Conservation (phyloP, 2,113 vertebrate species). For the Corythaixoides concolor region DNA sequence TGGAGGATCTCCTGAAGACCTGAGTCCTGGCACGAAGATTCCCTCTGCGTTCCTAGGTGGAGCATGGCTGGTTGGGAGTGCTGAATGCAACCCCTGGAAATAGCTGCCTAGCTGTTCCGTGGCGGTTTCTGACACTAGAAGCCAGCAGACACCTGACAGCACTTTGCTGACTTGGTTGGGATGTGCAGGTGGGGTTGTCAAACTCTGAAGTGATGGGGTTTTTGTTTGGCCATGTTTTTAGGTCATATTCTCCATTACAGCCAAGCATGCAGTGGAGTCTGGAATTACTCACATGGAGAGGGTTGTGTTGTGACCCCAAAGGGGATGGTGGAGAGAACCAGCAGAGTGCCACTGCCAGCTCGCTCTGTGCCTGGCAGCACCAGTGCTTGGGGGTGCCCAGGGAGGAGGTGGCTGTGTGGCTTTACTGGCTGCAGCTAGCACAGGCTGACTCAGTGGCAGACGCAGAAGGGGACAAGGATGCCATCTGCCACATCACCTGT, state of each 20-base stretch:
- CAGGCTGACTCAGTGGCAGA: not conserved
- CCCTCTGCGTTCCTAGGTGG: not conserved
- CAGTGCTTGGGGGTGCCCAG: not conserved
- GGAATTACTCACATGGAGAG: fast-evolving
- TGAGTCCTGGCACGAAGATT: not conserved
- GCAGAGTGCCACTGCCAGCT: not conserved
- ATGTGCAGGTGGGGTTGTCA: not conserved
- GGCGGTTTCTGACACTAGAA: not conserved
- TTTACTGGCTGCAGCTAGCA: not conserved
- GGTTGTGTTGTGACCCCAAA: not conserved
- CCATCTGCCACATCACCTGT: not conserved
- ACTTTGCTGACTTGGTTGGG: not conserved
- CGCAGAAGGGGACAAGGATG: not conserved
- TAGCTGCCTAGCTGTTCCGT: not conserved
- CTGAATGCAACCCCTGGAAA: not conserved
- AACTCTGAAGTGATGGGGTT: not conserved
- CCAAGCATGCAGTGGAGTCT: not conserved
- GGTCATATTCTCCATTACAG: not conserved
- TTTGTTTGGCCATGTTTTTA: not conserved
- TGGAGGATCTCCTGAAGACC: not conserved
- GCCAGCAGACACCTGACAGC: not conserved
- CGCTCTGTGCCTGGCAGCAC: not conserved
- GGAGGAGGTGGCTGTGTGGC: not conserved
- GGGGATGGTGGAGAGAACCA: not conserved
- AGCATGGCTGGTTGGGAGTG: not conserved